phyloP scores from a whole-genome alignment of 2,797 vertebrate species.

The Chromis chromis region DNA sequence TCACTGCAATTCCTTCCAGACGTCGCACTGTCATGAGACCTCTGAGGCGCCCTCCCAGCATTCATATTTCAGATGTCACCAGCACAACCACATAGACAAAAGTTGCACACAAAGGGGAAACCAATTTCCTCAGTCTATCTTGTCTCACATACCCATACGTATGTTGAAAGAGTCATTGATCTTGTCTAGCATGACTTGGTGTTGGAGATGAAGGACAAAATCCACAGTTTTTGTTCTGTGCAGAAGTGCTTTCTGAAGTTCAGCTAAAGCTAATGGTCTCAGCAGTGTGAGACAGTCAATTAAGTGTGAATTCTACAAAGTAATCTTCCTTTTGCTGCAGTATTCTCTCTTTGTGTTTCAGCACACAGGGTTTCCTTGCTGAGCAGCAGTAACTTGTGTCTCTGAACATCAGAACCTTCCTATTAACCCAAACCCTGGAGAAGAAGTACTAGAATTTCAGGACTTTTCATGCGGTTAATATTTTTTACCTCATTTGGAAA shows the following conservation, averaged over 20 bases:
- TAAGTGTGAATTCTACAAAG: slow-evolving; percentile 4
- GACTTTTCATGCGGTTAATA: background rate
- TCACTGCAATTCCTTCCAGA: slow-evolving; percentile 32
- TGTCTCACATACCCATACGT: background rate
- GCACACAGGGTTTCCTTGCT: slow-evolving; percentile 3
- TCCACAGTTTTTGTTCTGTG: slow-evolving; percentile 32
- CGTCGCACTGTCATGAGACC: slow-evolving; percentile 17
- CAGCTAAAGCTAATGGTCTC: slow-evolving; percentile 1
- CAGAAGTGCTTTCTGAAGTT: background rate
- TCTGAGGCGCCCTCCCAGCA: slow-evolving; percentile 8
- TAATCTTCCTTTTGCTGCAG: background rate
- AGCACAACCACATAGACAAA: slow-evolving; percentile 2
- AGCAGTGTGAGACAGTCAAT: slow-evolving; percentile 9
- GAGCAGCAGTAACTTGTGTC: slow-evolving; percentile 1
- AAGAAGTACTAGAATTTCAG: background rate
- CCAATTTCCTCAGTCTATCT: slow-evolving; percentile 4
- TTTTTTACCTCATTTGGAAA: background rate
- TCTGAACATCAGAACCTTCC: slow-evolving; percentile 10
- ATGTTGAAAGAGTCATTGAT: slow-evolving; percentile 10
- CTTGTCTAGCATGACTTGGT: background rate
- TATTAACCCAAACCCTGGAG: background rate
- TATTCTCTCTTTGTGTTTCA: background rate
- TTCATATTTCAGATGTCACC: slow-evolving; percentile 23
- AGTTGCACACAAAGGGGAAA: background rate
- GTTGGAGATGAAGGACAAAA: slow-evolving; percentile 5